Evolutionary conservation across 2,797 vertebrate species (phyloP).

Genomic region (Gymnothorax javanicus): DNA sequence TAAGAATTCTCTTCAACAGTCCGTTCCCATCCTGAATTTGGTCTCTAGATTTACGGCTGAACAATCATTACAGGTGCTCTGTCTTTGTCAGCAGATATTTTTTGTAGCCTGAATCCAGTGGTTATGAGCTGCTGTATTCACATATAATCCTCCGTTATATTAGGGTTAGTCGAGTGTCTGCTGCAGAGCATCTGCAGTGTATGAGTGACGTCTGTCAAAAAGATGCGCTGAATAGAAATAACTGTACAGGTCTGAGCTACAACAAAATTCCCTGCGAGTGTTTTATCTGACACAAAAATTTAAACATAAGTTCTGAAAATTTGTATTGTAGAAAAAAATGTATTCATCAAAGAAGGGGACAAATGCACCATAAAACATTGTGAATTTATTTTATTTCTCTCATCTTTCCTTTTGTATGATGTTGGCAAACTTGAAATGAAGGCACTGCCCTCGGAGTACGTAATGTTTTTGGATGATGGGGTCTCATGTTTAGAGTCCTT

Average conservation of each 20-base stretch:
- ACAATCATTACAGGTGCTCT: conserved; percentile 20
- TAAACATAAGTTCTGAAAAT: background rate
- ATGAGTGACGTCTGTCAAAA: background rate
- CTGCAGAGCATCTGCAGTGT: background rate
- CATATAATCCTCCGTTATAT: conserved; percentile 15
- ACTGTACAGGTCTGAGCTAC: background rate
- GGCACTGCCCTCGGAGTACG: background rate
- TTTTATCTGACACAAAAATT: background rate
- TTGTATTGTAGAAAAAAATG: background rate
- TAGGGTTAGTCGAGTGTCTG: background rate
- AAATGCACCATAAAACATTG: background rate
- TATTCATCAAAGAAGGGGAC: background rate
- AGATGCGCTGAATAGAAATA: background rate
- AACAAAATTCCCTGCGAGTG: background rate
- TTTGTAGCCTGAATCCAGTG: background rate
- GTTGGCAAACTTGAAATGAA: background rate
- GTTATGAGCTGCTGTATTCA: conserved; percentile 10
- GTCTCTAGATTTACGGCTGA: background rate
- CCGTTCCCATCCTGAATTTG: background rate
- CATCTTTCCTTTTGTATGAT: background rate
- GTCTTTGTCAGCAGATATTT: conserved; percentile 18
- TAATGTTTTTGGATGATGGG: background rate
- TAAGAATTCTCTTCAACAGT: conserved; percentile 4
- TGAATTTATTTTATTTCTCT: background rate
- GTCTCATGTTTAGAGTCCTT: background rate